Evolutionary conservation across 1,140 invertebrate genomes (phyloP).

Genomic region (Piezodorus guildinii): DNA sequence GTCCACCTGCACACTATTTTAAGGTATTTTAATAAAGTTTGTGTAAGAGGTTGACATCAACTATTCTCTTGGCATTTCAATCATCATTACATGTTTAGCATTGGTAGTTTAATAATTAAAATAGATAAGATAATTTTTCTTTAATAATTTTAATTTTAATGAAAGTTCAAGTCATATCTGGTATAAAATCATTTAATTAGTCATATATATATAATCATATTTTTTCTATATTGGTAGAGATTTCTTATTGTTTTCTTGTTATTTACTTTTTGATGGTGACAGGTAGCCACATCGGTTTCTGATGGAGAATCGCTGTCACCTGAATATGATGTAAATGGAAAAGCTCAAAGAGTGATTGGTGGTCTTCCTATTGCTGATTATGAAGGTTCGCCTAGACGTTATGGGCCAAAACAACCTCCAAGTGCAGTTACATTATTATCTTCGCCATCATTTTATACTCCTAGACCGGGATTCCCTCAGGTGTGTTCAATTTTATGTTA

Average conservation of each 20-base stretch:
- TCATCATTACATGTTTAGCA: too few species aligned
- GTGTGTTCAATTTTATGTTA: constrained; percentile 28
- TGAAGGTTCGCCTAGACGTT: constrained; percentile 77
- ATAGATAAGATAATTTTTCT: too few species aligned
- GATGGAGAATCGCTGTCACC: constrained; percentile 41
- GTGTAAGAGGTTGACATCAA: too few species aligned
- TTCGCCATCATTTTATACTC: constrained; percentile 52
- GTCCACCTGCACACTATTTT: constrained; percentile 41
- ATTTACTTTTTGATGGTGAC: neutral
- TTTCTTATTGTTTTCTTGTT: neutral
- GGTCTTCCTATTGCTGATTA: constrained; percentile 81
- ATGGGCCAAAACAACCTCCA: constrained; percentile 48
- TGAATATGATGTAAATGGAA: constrained; percentile 34
- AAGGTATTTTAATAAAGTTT: constrained; percentile 32
- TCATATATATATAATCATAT: too few species aligned
- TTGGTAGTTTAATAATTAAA: too few species aligned
- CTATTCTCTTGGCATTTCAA: too few species aligned
- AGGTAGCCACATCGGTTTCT: constrained; percentile 40
- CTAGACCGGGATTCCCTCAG: constrained; percentile 57
- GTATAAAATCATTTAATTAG: too few species aligned
- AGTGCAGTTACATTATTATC: constrained; percentile 45
- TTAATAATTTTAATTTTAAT: too few species aligned
- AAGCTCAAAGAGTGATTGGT: constrained; percentile 70
- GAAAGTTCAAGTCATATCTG: too few species aligned
- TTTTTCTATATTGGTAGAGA: neutral